These are phyloP conservation scores for Nephrotoma flavescens DNA, from an alignment of 2,888 invertebrate genomes.

Conservation along the genomic window DNA sequence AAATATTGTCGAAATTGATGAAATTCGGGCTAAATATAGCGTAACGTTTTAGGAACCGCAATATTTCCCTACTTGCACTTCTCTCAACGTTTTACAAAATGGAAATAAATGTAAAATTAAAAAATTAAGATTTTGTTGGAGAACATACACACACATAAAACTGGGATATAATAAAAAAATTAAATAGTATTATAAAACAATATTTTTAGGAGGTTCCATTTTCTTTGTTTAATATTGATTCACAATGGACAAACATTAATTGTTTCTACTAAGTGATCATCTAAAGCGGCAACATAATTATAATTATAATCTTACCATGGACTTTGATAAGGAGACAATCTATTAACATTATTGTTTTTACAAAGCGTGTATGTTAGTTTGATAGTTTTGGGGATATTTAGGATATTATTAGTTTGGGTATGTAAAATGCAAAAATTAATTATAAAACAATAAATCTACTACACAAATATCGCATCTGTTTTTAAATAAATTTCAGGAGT, in stretches of 20 bases:
- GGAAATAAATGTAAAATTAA: background rate
- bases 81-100: background rate
- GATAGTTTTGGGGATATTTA: background rate
- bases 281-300: background rate
- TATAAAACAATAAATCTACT: background rate
- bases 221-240: background rate
- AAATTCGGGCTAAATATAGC: background rate
- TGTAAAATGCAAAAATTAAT: background rate
- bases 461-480: background rate
- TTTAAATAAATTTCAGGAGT: background rate
- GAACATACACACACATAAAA: constrained; percentile 4
- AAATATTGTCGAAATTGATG: background rate
- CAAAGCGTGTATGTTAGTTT: background rate
- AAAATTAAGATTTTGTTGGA: background rate
- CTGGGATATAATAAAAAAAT: constrained; percentile 14
- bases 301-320: background rate
- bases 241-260: background rate
- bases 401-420: background rate
- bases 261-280: background rate
- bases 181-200: background rate
- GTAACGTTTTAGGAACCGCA: background rate
- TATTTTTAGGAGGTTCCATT: background rate
- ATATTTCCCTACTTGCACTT: background rate
- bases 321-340: background rate
- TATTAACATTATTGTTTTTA: background rate